Evolutionary conservation across 1,140 invertebrate genomes (phyloP).

Genomic region (Zeugodacus cucurbitae): DNA sequence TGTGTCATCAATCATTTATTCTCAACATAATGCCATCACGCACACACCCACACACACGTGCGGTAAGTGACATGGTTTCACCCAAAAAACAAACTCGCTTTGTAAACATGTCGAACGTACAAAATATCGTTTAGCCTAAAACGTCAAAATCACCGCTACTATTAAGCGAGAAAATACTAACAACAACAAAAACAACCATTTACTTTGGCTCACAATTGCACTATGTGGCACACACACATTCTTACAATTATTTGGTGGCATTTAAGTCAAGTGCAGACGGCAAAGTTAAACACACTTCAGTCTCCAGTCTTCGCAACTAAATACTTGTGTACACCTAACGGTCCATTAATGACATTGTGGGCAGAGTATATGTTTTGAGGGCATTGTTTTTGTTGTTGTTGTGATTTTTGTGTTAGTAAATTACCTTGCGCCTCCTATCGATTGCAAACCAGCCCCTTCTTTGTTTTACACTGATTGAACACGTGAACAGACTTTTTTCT

Average conservation of each 20-base stretch:
- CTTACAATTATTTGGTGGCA: neutral
- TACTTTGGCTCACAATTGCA: conserved; percentile 19
- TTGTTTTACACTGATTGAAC: neutral
- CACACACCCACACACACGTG: neutral
- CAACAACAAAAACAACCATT: conserved; percentile 35
- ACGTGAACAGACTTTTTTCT: neutral
- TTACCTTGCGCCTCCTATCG: neutral
- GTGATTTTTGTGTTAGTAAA: conserved; percentile 10
- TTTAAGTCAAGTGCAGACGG: conserved; percentile 30
- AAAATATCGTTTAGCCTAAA: conserved; percentile 42
- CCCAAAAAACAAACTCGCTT: neutral
- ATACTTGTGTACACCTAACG: neutral
- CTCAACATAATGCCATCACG: neutral
- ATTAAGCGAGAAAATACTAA: neutral
- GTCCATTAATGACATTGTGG: neutral
- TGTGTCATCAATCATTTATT: conserved; percentile 46
- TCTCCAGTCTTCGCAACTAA: neutral
- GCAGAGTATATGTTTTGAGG: neutral
- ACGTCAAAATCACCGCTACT: conserved; percentile 18
- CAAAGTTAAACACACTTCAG: neutral
- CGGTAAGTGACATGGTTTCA: neutral
- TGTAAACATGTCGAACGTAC: conserved; percentile 44
- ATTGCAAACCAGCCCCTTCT: neutral
- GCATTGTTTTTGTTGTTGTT: neutral
- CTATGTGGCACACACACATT: neutral